Conservation (phyloP, 2,888 invertebrate species). For the Megastigmus dorsalis region DNA sequence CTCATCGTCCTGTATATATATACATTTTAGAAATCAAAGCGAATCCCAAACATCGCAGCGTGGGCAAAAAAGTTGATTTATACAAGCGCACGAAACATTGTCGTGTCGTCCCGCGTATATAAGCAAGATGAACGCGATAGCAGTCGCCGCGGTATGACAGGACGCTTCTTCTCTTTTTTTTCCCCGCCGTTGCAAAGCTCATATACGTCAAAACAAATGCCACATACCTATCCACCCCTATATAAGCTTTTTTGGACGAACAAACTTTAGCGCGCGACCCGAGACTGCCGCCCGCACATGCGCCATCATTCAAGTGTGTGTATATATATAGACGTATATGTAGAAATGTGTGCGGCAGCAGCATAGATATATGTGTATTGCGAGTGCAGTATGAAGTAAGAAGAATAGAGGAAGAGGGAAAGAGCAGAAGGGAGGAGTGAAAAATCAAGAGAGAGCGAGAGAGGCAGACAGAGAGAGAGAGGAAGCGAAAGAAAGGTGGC, state of each 20-base stretch:
- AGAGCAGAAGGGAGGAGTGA: neutral
- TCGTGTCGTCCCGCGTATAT: no score
- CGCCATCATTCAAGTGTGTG: neutral
- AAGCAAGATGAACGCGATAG: neutral
- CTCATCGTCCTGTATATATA: no score
- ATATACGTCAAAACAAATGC: conserved; percentile 6
- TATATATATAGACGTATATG: neutral
- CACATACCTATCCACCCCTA: no score
- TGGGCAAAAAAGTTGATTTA: no score
- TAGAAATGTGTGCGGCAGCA: neutral
- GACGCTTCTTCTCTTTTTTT: no score
- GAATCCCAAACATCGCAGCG: no score
- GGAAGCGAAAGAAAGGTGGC: neutral
- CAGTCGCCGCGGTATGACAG: neutral
- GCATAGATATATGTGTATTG: neutral
- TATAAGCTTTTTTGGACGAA: neutral
- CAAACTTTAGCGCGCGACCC: neutral
- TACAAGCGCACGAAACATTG: no score
- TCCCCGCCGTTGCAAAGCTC: no score
- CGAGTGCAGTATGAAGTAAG: neutral
- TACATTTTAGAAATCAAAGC: no score
- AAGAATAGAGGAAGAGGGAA: neutral
- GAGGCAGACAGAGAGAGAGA: conserved; percentile 7
- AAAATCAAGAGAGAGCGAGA: neutral
- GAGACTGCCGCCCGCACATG: conserved; percentile 23